Base-by-base conservation (phyloP, 2,888 invertebrate species). In the Sarcophaga caerulescens region DNA sequence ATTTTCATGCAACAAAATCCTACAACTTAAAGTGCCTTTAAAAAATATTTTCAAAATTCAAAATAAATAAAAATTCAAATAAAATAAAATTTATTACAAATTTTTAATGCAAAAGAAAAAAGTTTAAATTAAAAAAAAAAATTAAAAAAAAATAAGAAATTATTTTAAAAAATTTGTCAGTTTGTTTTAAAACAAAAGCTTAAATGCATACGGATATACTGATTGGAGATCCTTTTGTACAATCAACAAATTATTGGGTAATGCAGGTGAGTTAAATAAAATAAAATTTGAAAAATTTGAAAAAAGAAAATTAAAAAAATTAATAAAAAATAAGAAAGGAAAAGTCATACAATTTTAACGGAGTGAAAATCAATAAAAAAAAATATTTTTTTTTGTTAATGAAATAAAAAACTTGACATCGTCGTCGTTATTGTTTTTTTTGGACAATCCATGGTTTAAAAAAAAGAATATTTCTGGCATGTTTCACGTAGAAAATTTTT, bases 161-260 rank as follows among this genome's bases (percentile, higher is more conserved):
- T 75, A 83, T 44, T 65, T 17, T 63, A 52, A 57, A 2, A 63
- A 23, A 68, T 78, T 44, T 45, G 6, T 57, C 2, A 75, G 76
- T 60, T 77, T 74, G 71, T 60, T 74, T 77, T 65, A 4, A 21
- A 66, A 11, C 45, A 52, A 17, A 70, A 76, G 77, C 88, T 89
- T 93, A 92, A 93, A 93, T 93, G 93, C 93, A 93, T 93, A 93
- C 93, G 93, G 93, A 93, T 93, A 93, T 92, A 88, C 92, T 93
- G 90, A 92, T 92, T 89, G 93, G 93, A 90, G 93, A 93, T 91
- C 93, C 93, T 90, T 93, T 93, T 91, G 92, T 92, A 90, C 92
- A 93, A 91, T 92, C 93, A 91, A 90, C 91, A 88, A 93, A 93
- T 90, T 93, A 92, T 90, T 93, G 93, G 93, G 93, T 93, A 91